Base-by-base conservation (phyloP, 2,888 invertebrate species). In the Chloroclysta siterata region DNA sequence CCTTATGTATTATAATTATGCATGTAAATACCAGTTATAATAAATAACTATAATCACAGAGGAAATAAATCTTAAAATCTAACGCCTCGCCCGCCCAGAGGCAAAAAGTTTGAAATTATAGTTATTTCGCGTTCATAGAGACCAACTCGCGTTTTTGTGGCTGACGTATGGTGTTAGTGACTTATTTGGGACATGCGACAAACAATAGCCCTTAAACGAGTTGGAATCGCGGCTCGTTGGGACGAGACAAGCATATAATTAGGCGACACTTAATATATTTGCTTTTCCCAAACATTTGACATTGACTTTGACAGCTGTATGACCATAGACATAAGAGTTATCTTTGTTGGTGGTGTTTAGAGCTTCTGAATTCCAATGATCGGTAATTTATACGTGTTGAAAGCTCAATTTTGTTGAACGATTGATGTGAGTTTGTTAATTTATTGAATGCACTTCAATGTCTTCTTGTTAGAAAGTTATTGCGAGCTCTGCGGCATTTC, bases 181-280 rank as follows among this genome's bases (percentile, higher is more conserved):
- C 59, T 68, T 63, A 84, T 84, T 86, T 48, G 50, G 78, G 78
- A 78, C 82, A 79, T 60, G 29, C 58, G 62, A 69, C 77, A 80
- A 76, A 83, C 86, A 87, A 88, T 87, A 79, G 81, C 74, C 80
- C 80, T 81, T 87, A 88, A 87, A 87, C 90, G 85, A 85, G 87
- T 90, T 89, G 87, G 86, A 89, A 89, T 85, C 88, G 86, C 17
- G 17, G 46, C 76, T 79, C 75, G 77, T 77, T 76, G 70, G 80
- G 75, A 88, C 89, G 88, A 83, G 90, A 88, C 87, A 72, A 79
- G 89, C 83, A 89, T 89, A 79, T 84, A 82, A 87, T 84, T 86
- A 86, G 74, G 75, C 73, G 58, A 68, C 80, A 72, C 79, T 73
- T n/a, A 56, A 65, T 72, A 75, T 60, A 54, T 59, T 64, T 67